Base-by-base conservation (phyloP, 2,113 vertebrate genomes). In the Centropristis striata region DNA sequence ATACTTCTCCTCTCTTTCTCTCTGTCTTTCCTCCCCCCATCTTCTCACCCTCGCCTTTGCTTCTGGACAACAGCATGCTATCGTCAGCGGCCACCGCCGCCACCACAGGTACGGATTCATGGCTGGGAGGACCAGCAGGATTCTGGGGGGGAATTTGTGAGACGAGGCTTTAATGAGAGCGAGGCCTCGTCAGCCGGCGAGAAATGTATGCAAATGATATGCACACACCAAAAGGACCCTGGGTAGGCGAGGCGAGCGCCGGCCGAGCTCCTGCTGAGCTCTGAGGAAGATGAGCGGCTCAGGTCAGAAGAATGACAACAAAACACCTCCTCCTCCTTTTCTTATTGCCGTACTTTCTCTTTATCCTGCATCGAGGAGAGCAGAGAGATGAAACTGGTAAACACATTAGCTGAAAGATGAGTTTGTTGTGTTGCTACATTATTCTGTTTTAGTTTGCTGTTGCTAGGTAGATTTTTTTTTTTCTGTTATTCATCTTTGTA, bases 151-250 rank as follows among this genome's bases (percentile, higher is more conserved):
- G 81, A 54, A 83, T 95, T 47, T 96, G 95, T 72, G 88, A 94
- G 96, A 96, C 92, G 95, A 96, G 94, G 94, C 95, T 96, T 96
- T 97, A 97, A 97, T 96, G 96, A 98, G 95, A 95, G 95, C 90
- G 94, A 96, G 96, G 96, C 95, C 96, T 95, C 95, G 94, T 96
- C 96, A 94, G 96, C 96, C 94, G 93, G 96, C 94, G 94, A 96
- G 93, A 96, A 97, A 98, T 97, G 94, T 95, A 99, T 99, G 97
- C 95, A 98, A 98, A 99, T 98, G 95, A 98, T 95, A 99, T 99
- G 97, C 97, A 96, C 95, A 78, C 79, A 81, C 71, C 80, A 88
- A 86, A 88, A 88, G 83, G 88, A 90, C 44, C 77, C 87, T 80
- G 87, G 90, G 81, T 73, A 77, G 85, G 72, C 63, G 36, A 91